Base-by-base conservation (phyloP, 2,888 invertebrate species). In the Alsophila aescularia region DNA sequence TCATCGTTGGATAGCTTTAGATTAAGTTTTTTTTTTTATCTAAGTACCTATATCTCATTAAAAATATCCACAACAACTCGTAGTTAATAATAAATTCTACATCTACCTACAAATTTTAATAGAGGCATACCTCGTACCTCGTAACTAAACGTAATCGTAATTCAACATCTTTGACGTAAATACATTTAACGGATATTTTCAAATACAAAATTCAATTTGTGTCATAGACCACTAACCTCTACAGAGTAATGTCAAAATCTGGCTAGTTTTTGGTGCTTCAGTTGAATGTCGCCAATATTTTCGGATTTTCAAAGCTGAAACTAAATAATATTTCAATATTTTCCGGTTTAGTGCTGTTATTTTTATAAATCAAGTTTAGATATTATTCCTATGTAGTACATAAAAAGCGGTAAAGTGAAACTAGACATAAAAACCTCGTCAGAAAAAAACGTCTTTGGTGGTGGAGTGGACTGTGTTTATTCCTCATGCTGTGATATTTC, bases 281-380 rank as follows among this genome's bases (percentile, higher is more conserved):
- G 85, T 88, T 87, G 83, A 83, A 83, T n/a, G 79, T 82, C 83
- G 81, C 83, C 79, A 81, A 82, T 77, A 75, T 83, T 87, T 85
- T 81, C 73, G 70, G 81, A 69, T 80, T 84, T 85, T 83, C 72
- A 76, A 79, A 76, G 77, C 75, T 72, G 67, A 74, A 74, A 77
- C 77, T 67, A 65, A 67, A 58, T 66, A 61, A 62, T 72, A 58
- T 48, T 53, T 53, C 51, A 50, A 53, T 15, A 52, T 60, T 58
- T 63, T 48, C 45, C 47, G 44, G 54, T 36, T 34, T 12, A 66
- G 49, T 65, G 66, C 53, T 72, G 64, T 60, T 70, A 62, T 55
- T 61, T 47, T 63, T 62, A 53, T 64, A 56, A 51, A 65, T 48
- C 62, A 64, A 58, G 59, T 67, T 67, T 60, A 62, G 54, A 49